Base-by-base conservation (phyloP, 2,797 vertebrate genomes). In the Acridotheres tristis region DNA sequence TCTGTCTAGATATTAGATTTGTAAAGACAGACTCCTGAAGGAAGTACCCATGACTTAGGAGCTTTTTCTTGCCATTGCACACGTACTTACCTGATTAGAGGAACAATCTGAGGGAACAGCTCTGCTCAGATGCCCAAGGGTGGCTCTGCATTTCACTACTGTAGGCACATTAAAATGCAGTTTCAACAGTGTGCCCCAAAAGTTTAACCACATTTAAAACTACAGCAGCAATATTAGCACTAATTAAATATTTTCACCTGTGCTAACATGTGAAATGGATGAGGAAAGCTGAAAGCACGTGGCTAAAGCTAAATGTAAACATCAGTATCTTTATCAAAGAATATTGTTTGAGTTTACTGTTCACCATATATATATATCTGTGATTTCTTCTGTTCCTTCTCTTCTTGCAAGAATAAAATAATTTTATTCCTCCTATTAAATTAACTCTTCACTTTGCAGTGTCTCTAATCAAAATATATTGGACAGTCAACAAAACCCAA, bases 231-330 rank as follows among this genome's bases (percentile, higher is more conserved):
- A 7, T 42, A 16, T 51, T 68, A 82, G 73, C 9, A 29, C 8
- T 59, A 40, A 80, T n/a, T 76, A 66, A 73, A 81, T 81, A 67
- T 72, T 85, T 84, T 95, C 51, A 93, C 74, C 82, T 77, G 12
- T 66, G 43, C 34, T 89, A 81, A 36, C 26, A 26, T 11, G 25
- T 42, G 25, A 88, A 93, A 74, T 40, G 30, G 42, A 78, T 73
- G n/a, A 79, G 63, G 40, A 66, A 93, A 88, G 50, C 58, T 54
- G 51, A 91, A 90, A 88, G 58, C 32, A 79, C 3, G 3, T 68
- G 48, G 66, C 48, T 87, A 78, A 89, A 93, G 73, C 26, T 7
- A 45, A 78, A 78, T 5, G 3, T 40, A 83, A 90, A 75, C 7
- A 76, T 47, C 61, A 42, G 15, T 34, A 71, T 43, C 50, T 88